Base-by-base conservation (phyloP, 2,888 invertebrate species). In the Allygus modestus region DNA sequence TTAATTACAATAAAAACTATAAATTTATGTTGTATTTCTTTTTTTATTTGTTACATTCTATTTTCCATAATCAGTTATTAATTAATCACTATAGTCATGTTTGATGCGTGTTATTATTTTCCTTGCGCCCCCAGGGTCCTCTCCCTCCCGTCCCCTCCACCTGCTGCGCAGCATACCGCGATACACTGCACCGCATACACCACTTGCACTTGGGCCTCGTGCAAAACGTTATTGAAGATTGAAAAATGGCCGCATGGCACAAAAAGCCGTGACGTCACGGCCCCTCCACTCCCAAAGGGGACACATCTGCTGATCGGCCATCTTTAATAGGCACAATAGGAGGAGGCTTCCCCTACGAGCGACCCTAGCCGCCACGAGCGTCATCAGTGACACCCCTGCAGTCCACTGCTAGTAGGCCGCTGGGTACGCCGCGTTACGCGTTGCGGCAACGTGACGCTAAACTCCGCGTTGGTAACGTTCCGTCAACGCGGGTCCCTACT, bases 311-410 rank as follows among this genome's bases (percentile, higher is more conserved):
- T 71, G 82, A 43, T 58, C 65, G 84, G 87, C 86, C 87, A 87
- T 87, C 84, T 87, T 87, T 87, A 86, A 86, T 86, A 86, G 87
- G 86, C 85, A 86, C 87, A 86, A 86, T 87, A 86, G 87, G 87
- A 87, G 87, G 87, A 88, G 87, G 86, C 87, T 87, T 87, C 87
- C 87, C 87, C 87, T 86, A 87, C 85, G 87, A 87, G 88, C 87
- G 83, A 75, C 41, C 33, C 51, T 26, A 33, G n/a, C 71, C 23
- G 51, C 43, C 73, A 12, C 20, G 4, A 12, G 41, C 20, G 12
- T 4, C 73, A 12, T 33, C 20, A 71, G n/a, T 33, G 1, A 9
- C 73, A 73, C 12, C 17, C 33, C 69, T 11, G 61, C 15, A 54
- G n/a, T 17, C 4, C 54, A 54, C 23, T 5, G 54, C 54, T 54